Evolutionary conservation across 2,888 invertebrate species (phyloP).

Genomic region (Itoplectis maculator): DNA sequence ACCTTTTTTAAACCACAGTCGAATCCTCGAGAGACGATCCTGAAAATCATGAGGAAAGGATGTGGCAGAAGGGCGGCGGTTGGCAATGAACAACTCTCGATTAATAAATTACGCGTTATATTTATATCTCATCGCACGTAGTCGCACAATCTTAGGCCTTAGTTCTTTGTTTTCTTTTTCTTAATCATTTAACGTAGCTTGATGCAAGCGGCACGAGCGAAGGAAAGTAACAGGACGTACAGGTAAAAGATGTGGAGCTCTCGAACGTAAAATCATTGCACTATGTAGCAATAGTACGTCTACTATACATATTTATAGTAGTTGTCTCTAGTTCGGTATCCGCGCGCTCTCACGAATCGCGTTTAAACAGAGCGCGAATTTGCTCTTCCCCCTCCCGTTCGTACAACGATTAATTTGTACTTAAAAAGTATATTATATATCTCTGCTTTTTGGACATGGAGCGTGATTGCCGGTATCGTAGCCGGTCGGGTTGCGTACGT

Average conservation of each 20-base stretch:
- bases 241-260: conserved; percentile 70
- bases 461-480: conserved; percentile 48
- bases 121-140: conserved; percentile 73
- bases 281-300: conserved; percentile 69
- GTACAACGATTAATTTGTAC: conserved; percentile 71
- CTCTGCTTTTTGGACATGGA: conserved; percentile 67
- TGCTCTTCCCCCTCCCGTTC: conserved; percentile 8
- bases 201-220: conserved; percentile 76
- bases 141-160: conserved; percentile 74
- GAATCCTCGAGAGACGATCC: no score
- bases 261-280: conserved; percentile 59
- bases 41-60: neutral
- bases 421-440: conserved; percentile 71
- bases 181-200: conserved; percentile 74
- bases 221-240: conserved; percentile 63
- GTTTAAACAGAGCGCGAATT: conserved; percentile 18
- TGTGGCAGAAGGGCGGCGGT: neutral
- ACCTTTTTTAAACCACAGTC: no score
- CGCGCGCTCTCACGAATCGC: conserved; percentile 38
- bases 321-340: conserved; percentile 73
- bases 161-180: conserved; percentile 65
- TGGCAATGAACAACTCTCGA: conserved; percentile 23
- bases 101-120: conserved; percentile 81
- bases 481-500: conserved; percentile 53
- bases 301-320: conserved; percentile 56